Evolutionary conservation across 92 coral and sea anemone species (phyloP).

Genomic region (Parazoanthus atlanticus): DNA sequence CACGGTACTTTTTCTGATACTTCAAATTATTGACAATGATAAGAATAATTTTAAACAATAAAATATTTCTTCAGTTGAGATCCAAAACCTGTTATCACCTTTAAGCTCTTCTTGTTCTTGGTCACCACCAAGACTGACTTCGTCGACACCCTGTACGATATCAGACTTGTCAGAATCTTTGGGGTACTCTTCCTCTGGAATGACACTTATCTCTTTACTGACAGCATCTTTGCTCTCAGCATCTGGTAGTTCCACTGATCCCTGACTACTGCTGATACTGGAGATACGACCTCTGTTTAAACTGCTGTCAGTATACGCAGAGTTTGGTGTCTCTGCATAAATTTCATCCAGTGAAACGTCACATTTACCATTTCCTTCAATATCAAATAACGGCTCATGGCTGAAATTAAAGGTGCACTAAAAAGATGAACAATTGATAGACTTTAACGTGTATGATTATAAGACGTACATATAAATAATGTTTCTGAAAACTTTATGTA

Average conservation of each 20-base stretch:
- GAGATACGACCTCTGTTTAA: constrained; percentile 60
- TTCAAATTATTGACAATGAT: too few relatives aligned
- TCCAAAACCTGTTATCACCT: neutral
- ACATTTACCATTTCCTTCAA: constrained; percentile 70
- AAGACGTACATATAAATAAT: too few relatives aligned
- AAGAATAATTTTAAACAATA: too few relatives aligned
- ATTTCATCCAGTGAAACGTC: constrained; percentile 80
- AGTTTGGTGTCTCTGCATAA: constrained; percentile 47
- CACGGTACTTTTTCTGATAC: too few relatives aligned
- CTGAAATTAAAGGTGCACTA: constrained; percentile 38
- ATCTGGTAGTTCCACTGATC: constrained; percentile 55
- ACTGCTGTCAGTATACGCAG: constrained; percentile 46
- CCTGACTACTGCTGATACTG: constrained; percentile 76
- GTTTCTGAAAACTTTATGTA: too few relatives aligned
- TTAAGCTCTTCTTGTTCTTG: constrained; percentile 65
- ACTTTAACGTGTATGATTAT: neutral
- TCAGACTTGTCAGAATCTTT: constrained; percentile 39
- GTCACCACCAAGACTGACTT: constrained; percentile 44
- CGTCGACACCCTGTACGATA: constrained; percentile 36
- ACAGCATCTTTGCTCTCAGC: constrained; percentile 30
- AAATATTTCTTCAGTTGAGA: neutral
- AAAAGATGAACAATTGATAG: neutral
- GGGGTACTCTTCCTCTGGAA: constrained; percentile 32
- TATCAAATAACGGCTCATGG: constrained; percentile 80
- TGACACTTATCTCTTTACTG: constrained; percentile 22